These are phyloP conservation scores for Prionailurus bengalensis DNA, from an alignment of 2,113 vertebrate species.

Conservation along the genomic window DNA sequence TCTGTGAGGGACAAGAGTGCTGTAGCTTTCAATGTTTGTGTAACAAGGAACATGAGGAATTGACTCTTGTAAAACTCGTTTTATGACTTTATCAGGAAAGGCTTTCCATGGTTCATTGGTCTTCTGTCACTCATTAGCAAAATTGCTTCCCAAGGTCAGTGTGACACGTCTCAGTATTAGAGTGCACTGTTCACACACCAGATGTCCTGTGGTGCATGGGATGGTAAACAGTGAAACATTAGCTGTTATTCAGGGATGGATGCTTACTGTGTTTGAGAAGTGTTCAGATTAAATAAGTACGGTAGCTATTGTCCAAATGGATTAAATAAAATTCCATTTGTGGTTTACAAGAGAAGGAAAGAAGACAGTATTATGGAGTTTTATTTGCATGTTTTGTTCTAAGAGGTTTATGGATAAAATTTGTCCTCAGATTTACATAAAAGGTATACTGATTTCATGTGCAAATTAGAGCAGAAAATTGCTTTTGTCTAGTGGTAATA, in stretches of 20 bases:
- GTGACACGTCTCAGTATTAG: not conserved
- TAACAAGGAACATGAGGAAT: not conserved
- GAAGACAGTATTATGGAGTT: not conserved
- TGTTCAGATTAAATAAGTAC: slow-evolving; percentile 24
- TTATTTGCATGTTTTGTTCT: not conserved
- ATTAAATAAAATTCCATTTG: slow-evolving; percentile 22
- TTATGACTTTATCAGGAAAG: slow-evolving; percentile 43
- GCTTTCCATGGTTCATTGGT: slow-evolving; percentile 34
- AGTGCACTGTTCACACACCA: not conserved
- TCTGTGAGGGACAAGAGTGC: not conserved
- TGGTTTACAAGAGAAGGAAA: slow-evolving; percentile 28
- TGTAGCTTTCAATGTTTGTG: slow-evolving; percentile 22
- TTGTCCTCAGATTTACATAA: slow-evolving; percentile 15
- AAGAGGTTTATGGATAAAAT: slow-evolving; percentile 28
- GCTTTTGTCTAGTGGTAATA: not conserved
- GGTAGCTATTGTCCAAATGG: not conserved
- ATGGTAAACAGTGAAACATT: slow-evolving; percentile 38
- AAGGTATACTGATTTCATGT: not conserved
- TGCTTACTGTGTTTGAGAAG: slow-evolving; percentile 28
- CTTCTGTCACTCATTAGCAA: slow-evolving; percentile 61
- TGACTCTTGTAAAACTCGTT: slow-evolving; percentile 44
- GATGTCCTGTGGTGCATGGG: not conserved
- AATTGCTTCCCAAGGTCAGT: slow-evolving; percentile 57
- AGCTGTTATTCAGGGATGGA: not conserved
- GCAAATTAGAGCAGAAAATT: not conserved